Evolutionary conservation across 2,797 vertebrate genomes (phyloP).

Genomic region (Hyperoplus immaculatus): DNA sequence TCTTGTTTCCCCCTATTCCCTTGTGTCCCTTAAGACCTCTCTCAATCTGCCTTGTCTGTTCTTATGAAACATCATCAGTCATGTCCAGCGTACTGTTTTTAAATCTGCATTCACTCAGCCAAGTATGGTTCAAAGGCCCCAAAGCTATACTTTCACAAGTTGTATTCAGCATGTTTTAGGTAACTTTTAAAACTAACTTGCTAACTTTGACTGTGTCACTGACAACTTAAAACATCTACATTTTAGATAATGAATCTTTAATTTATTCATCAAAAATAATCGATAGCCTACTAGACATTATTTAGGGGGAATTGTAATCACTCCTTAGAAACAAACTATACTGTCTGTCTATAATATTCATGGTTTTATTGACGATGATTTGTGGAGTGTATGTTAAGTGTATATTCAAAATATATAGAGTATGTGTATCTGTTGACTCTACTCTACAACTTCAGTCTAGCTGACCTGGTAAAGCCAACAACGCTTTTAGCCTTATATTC

Average conservation of each 20-base stretch:
- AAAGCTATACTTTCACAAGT: not conserved
- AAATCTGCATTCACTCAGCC: conserved; percentile 9
- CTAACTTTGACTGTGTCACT: not conserved
- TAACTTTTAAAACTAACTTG: no score
- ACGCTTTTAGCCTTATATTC: no score
- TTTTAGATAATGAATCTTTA: no score
- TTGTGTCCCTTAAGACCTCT: conserved; percentile 12
- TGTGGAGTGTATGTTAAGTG: no score
- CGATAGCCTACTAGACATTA: not conserved
- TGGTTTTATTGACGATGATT: no score
- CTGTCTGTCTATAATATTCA: no score
- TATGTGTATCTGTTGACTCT: no score
- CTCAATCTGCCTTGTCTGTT: conserved; percentile 22
- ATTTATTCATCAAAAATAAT: not conserved
- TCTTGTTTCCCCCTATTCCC: not conserved
- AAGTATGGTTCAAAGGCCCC: not conserved
- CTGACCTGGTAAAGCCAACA: no score
- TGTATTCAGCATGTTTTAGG: not conserved
- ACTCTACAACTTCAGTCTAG: no score
- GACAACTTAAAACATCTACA: no score
- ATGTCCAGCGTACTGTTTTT: not conserved
- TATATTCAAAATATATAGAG: no score
- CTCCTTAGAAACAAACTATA: not conserved
- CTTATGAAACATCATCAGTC: conserved; percentile 37
- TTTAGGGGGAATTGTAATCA: not conserved